phyloP scores from a whole-genome alignment of 37 sponge, comb jelly and placozoan genomes.

The Ephydatia muelleri region DNA sequence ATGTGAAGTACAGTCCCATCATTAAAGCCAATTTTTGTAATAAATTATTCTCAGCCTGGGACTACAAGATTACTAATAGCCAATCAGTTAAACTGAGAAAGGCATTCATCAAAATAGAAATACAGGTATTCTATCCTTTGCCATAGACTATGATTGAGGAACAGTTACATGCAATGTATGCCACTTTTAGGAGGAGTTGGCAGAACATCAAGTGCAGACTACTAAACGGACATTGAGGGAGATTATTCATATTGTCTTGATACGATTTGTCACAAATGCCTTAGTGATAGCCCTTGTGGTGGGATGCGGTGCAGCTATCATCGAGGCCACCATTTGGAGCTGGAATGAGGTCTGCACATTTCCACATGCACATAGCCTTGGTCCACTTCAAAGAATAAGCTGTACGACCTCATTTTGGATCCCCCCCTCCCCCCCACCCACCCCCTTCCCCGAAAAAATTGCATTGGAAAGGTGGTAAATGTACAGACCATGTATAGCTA shows the following conservation, averaged over 20 bases:
- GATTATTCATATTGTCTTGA: slow-evolving; percentile 33
- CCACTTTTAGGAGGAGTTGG: slow-evolving; percentile 58
- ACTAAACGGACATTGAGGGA: slow-evolving; percentile 39
- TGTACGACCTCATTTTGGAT: neutral
- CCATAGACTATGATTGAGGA: neutral
- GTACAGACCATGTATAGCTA: no score
- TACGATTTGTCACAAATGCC: slow-evolving; percentile 66
- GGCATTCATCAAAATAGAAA: slow-evolving; percentile 63
- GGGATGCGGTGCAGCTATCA: slow-evolving; percentile 64
- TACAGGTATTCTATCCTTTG: slow-evolving; percentile 51
- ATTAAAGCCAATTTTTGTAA: slow-evolving; percentile 66
- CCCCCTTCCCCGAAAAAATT: neutral
- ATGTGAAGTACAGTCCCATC: slow-evolving; percentile 36
- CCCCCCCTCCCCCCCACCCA: neutral
- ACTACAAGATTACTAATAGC: slow-evolving; percentile 77
- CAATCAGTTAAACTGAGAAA: slow-evolving; percentile 67
- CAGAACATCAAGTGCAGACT: slow-evolving; percentile 37
- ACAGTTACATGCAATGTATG: neutral
- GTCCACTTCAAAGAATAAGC: neutral
- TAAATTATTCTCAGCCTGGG: slow-evolving; percentile 90
- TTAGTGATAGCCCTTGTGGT: slow-evolving; percentile 57
- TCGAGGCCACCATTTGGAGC: slow-evolving; percentile 33
- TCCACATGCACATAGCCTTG: neutral
- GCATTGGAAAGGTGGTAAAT: no score
- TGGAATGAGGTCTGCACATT: neutral